Percentiles rank a stretch among this genome's conserved stretches.
These are phyloP conservation scores for Taeniopygia guttata DNA, from an alignment of 2,797 vertebrate genomes.

Conservation along the genomic window DNA sequence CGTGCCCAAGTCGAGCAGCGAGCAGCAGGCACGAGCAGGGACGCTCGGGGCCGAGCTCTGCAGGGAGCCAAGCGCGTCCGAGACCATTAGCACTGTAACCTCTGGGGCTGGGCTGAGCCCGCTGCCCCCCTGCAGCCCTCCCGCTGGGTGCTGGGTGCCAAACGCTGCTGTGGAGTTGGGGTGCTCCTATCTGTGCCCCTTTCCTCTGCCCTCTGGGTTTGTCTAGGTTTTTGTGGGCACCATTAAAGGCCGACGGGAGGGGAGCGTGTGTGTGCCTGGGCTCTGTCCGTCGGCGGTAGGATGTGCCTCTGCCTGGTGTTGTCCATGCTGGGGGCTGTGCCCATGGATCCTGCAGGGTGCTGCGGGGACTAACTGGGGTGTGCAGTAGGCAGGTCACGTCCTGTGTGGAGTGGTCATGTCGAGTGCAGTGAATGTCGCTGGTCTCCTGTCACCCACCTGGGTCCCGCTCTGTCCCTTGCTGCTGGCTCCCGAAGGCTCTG, in stretches of 20 bases:
- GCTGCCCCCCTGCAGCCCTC: neutral
- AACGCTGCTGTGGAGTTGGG: neutral
- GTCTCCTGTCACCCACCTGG: neutral
- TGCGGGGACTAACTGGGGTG: neutral
- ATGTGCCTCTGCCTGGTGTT: neutral
- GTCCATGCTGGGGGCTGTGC: neutral
- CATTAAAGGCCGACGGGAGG: constrained; percentile 35
- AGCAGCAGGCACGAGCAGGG: neutral
- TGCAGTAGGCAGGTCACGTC: fast-evolving
- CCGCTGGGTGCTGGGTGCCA: constrained; percentile 6
- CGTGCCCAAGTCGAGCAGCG: neutral
- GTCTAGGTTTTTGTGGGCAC: neutral
- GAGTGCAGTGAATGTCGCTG: neutral
- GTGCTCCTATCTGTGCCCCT: neutral
- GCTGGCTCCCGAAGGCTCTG: neutral
- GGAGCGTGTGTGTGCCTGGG: fast-evolving
- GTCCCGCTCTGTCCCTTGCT: neutral
- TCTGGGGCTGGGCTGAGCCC: constrained; percentile 19
- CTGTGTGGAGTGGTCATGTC: fast-evolving
- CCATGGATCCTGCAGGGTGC: fast-evolving
- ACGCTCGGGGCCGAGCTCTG: neutral
- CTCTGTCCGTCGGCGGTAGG: neutral
- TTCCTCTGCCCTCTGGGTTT: neutral
- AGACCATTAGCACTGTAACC: constrained; percentile 54
- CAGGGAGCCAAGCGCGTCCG: neutral